Base-by-base conservation (phyloP, 2,888 invertebrate genomes). In the Cartodere bifasciata region DNA sequence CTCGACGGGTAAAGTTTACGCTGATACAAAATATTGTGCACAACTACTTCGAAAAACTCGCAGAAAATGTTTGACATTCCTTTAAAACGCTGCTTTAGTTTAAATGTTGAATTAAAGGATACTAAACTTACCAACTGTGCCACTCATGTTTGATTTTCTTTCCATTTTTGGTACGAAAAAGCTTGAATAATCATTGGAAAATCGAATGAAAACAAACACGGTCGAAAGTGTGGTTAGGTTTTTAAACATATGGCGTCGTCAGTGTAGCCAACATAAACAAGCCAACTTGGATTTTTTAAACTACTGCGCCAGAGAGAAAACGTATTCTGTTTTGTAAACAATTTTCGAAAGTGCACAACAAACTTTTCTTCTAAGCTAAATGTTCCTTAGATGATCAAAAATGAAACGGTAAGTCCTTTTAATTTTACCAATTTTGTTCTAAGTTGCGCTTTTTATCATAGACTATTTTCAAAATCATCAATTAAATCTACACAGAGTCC, bases 11-110 rank as follows among this genome's bases (percentile, higher is more conserved):
- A 80, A 23, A 79, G 53, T 40, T 70, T 66, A 31, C 70, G 53
- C 32, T 64, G 56, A 45, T 67, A 73, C 4, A 80, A 48, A 32
- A 79, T 69, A 32, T 62, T 68, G 46, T 79, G 73, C 36, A 78
- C 67, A 1, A 72, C 67, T 13, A 77, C 67, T 47, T 73, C 70
- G 14, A 80, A 51, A 52, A 78, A 78, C 56, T 79, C 78, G 31
- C 71, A 45, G n/a, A 72, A 54, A 29, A 77, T 57, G 44, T 76
- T 71, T 16, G 59, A 43, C 32, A 63, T 60, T 50, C 66, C 71
- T 55, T 44, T 49, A 52, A 41, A 28, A 26, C 3, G 17, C 6
- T 13, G 27, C 7, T 13, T 13, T 27, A 13, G 10, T 6, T 7
- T 7, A 23, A 23, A 23, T 20, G 20, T n/a, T 20, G 20, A 6